Percentiles rank a stretch among this genome's conserved stretches.
Conservation (phyloP, 2,113 vertebrate species). For the Tor tambroides region DNA sequence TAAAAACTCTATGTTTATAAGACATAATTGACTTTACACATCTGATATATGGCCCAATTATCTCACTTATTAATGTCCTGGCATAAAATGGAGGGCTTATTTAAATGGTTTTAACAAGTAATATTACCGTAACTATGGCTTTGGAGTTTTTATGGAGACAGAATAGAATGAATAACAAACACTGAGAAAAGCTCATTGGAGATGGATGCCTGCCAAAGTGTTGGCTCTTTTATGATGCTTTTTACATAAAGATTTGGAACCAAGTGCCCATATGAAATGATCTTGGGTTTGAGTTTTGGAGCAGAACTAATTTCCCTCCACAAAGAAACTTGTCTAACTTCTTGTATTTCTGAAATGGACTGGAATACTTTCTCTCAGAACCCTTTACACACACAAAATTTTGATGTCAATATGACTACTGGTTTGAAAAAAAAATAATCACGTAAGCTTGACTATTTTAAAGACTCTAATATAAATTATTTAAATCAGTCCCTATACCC, state of each 20-base stretch:
- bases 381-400: not conserved
- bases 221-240: not conserved
- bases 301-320: not conserved
- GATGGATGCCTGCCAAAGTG: not conserved
- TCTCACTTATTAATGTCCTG: constrained; percentile 43
- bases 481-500: not conserved
- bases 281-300: not conserved
- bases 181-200: constrained; percentile 27
- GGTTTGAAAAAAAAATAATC: not conserved
- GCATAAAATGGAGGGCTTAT: constrained; percentile 40
- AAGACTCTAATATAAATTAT: not conserved
- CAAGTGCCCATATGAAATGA: not conserved
- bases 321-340: not conserved
- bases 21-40: constrained; percentile 54
- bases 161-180: constrained; percentile 44
- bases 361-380: not conserved
- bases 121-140: constrained; percentile 52
- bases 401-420: not conserved
- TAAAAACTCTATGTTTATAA: constrained; percentile 62
- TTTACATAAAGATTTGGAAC: constrained; percentile 19
- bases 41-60: constrained; percentile 52
- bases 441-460: not conserved
- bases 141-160: constrained; percentile 45
- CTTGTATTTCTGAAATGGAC: not conserved
- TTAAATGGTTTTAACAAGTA: constrained; percentile 54